Base-by-base conservation (phyloP, 64 coral and sea anemone species). In the Dendronephthya gigantea region DNA sequence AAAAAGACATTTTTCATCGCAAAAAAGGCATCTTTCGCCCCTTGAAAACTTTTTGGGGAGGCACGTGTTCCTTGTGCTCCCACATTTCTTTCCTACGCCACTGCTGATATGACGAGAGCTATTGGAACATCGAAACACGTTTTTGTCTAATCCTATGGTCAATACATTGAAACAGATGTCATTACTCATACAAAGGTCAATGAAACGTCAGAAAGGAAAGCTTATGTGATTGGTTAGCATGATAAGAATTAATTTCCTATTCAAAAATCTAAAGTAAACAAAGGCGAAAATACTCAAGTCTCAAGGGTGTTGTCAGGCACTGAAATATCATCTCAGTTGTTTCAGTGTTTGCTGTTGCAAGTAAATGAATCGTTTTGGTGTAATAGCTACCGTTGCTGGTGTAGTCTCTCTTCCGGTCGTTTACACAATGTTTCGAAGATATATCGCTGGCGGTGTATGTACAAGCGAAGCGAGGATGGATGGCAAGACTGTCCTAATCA, bases 401-500 rank as follows among this genome's bases (percentile, higher is more conserved):
- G 25, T 62, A n/a, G 55, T 23, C 7, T 62, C 55, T 62, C 55
- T 62, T 7, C 55, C 55, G 25, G 55, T 62, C 19, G 25, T 79
- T 10, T 79, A 79, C 36, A 33, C 19, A 15, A 15, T 34, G 15
- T 33, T 36, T 15, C 19, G 72, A 34, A 79, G 15, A 58, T 79
- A 79, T 79, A 4, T 79, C 15, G 72, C 0, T 19, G 72, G 72
- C 32, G 36, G 32, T 15, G 32, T 39, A 11, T 79, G 72, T 29
- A 79, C 27, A 79, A 79, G 72, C 72, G 30, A 79, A 39, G 32
- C 27, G 9, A 79, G 72, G 30, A 79, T 79, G 72, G 72, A 79
- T 9, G 84, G 49, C 29, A 85, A 85, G 84, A 85, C 84, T 31
- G 84, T 56, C 29, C 50, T 85, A 35, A 38, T 85, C 31, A 85